Conservation (phyloP, 1,140 invertebrate species). For the Drosophila repleta region DNA sequence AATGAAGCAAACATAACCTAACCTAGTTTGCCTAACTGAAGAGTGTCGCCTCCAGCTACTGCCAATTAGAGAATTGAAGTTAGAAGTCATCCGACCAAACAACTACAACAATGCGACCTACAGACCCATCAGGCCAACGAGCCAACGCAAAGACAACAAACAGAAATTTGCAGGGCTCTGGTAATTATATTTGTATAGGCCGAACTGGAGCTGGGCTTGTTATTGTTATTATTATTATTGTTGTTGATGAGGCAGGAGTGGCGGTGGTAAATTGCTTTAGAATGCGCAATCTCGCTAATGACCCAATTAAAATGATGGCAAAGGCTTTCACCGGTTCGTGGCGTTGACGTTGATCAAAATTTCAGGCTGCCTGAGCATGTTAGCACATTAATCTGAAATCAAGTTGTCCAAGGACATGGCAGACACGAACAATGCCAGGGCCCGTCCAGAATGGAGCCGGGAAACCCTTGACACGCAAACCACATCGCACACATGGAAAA, state of each 20-base stretch:
- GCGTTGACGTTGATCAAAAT: neutral
- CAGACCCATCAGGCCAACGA: neutral
- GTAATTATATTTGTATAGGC: slow-evolving; percentile 30
- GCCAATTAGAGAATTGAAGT: slow-evolving; percentile 48
- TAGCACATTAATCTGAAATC: slow-evolving; percentile 45
- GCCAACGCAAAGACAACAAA: neutral
- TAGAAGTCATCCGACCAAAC: slow-evolving; percentile 8
- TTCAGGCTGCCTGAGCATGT: slow-evolving; percentile 18
- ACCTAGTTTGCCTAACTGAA: slow-evolving; percentile 3
- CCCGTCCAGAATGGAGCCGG: slow-evolving; percentile 6
- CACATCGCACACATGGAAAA: neutral
- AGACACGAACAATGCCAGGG: slow-evolving; percentile 29
- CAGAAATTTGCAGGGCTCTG: slow-evolving; percentile 10
- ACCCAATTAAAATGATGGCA: slow-evolving; percentile 61
- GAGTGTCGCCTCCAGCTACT: neutral
- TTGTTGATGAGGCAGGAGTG: slow-evolving; percentile 1
- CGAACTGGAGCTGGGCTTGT: neutral
- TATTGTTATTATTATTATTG: too few relatives aligned
- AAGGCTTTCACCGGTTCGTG: slow-evolving; percentile 40
- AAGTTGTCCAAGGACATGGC: slow-evolving; percentile 47
- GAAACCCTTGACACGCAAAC: slow-evolving; percentile 26
- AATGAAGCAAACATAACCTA: neutral
- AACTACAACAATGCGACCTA: slow-evolving; percentile 8
- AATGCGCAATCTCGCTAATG: slow-evolving; percentile 65
- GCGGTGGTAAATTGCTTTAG: slow-evolving; percentile 52